phyloP scores from a whole-genome alignment of 2,113 vertebrate species.

The Cyphomyrus plagiostoma region DNA sequence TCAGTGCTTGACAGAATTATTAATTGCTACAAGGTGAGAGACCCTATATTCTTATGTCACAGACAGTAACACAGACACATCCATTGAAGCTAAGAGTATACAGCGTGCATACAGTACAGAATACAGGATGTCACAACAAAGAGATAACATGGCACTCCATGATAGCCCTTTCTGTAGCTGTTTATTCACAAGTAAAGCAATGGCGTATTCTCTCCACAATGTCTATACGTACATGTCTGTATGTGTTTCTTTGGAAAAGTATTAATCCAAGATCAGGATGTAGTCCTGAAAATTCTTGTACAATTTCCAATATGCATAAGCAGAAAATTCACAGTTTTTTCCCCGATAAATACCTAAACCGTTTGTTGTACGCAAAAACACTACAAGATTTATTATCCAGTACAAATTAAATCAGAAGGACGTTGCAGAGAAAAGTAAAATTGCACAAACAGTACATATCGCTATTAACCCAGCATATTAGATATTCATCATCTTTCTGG shows the following conservation, averaged over 20 bases:
- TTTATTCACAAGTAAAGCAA: not conserved
- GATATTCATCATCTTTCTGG: not conserved
- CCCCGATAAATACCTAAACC: not conserved
- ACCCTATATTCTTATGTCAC: not conserved
- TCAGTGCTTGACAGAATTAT: not conserved
- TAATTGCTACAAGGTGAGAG: not conserved
- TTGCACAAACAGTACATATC: not conserved
- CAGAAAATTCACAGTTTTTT: not conserved
- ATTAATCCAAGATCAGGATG: not conserved
- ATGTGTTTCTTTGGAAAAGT: not conserved
- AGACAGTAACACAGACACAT: not conserved
- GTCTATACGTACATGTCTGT: not conserved
- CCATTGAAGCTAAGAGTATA: not conserved
- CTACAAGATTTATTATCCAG: not conserved
- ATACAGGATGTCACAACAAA: not conserved
- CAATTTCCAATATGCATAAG: not conserved
- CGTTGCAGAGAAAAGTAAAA: not conserved
- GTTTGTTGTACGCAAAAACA: not conserved
- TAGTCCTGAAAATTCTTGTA: not conserved
- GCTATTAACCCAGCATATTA: not conserved
- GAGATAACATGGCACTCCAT: not conserved
- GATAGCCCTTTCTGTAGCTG: not conserved
- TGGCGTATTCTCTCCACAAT: not conserved
- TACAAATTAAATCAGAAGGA: not conserved
- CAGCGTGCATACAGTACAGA: not conserved